A percentile compares a stretch with the other conserved stretches of the same genome.
Evolutionary conservation across 1,140 invertebrate species (phyloP).

Genomic region (Ephestia elutella): DNA sequence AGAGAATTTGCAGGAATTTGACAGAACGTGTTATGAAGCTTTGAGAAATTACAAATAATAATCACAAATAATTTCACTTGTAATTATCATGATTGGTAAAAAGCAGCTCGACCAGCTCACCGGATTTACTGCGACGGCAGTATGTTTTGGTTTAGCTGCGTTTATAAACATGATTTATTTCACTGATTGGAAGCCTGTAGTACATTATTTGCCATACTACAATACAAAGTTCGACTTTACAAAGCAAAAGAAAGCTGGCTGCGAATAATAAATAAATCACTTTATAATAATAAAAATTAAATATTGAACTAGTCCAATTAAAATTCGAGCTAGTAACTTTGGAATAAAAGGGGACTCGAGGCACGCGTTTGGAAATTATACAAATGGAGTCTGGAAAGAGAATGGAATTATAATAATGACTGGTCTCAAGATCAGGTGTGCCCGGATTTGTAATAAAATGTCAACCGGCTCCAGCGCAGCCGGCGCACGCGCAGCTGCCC

Average conservation of each 20-base stretch:
- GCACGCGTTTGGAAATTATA: constrained; percentile 37
- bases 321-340: constrained; percentile 19
- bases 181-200: constrained; percentile 83
- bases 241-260: constrained; percentile 16
- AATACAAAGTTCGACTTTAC: constrained; percentile 77
- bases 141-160: constrained; percentile 75
- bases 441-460: constrained; percentile 61
- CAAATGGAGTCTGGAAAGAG: constrained; percentile 39
- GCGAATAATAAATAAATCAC: constrained; percentile 1
- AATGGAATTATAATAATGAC: constrained; percentile 61
- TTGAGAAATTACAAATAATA: too few species aligned
- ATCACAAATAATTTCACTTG: too few species aligned
- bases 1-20: too few species aligned
- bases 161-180: constrained; percentile 77
- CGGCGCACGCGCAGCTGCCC: constrained; percentile 66
- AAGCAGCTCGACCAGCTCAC: constrained; percentile 39
- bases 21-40: too few species aligned
- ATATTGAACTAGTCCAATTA: constrained; percentile 11
- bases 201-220: constrained; percentile 82
- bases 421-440: constrained; percentile 63
- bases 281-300: constrained; percentile 3
- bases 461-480: constrained; percentile 57
- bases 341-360: constrained; percentile 22
- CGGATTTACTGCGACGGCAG: constrained; percentile 55
- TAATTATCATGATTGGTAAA: constrained; percentile 30